phyloP scores from a whole-genome alignment of 1,140 invertebrate genomes.

The Solen grandis region DNA sequence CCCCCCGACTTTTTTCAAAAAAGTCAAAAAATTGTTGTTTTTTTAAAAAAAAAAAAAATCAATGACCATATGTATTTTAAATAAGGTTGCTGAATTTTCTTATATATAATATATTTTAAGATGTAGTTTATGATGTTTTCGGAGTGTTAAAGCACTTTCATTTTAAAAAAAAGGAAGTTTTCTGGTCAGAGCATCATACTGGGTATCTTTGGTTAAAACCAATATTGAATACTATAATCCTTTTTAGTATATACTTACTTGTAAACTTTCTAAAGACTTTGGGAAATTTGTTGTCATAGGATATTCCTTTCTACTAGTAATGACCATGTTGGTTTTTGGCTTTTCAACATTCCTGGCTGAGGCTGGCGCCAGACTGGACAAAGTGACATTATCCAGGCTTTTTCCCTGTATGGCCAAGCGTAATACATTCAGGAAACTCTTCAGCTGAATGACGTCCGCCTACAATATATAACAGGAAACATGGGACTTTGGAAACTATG shows the following conservation, averaged over 20 bases:
- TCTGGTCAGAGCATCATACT: no score
- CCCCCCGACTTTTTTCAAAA: no score
- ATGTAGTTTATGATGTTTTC: no score
- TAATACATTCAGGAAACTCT: conserved; percentile 72
- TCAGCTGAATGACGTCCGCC: conserved; percentile 76
- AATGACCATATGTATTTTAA: no score
- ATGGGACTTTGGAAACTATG: background rate
- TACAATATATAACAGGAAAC: conserved; percentile 63
- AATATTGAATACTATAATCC: no score
- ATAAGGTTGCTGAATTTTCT: no score
- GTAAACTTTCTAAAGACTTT: conserved; percentile 59
- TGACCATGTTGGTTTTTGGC: conserved; percentile 70
- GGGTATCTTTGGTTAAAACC: no score
- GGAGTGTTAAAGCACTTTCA: no score
- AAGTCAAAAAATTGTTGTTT: no score
- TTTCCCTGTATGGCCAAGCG: conserved; percentile 66
- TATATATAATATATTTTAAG: no score
- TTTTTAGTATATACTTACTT: conserved; percentile 29
- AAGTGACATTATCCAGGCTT: conserved; percentile 60
- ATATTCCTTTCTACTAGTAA: conserved; percentile 73
- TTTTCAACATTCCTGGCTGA: conserved; percentile 71
- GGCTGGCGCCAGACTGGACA: conserved; percentile 72
- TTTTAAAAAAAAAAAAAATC: no score
- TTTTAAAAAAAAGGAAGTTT: no score
- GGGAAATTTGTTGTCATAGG: conserved; percentile 76